phyloP scores from a whole-genome alignment of 1,140 invertebrate genomes.

The Drosophila erecta region DNA sequence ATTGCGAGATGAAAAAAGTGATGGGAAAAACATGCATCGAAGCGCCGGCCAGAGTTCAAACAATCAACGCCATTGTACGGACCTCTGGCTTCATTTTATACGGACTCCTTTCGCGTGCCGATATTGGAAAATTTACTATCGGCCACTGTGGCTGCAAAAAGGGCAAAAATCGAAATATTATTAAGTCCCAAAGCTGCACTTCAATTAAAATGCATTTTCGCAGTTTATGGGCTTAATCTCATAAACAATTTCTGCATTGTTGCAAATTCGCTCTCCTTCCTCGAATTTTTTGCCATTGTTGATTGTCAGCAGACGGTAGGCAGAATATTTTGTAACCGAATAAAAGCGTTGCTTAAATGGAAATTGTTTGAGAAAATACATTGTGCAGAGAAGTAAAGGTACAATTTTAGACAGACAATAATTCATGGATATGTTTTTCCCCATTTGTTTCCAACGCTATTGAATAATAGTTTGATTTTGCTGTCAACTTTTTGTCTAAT shows the following conservation, averaged over 20 bases:
- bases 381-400: no score
- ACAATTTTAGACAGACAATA: no score
- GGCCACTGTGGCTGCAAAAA: constrained; percentile 38
- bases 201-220: constrained; percentile 84
- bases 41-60: constrained; percentile 63
- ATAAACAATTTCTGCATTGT: constrained; percentile 82
- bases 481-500: constrained; percentile 14
- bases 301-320: constrained; percentile 59
- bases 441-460: no score
- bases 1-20: constrained; percentile 53
- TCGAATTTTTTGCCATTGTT: constrained; percentile 31
- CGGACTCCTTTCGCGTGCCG: constrained; percentile 43
- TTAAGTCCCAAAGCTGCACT: constrained; percentile 83
- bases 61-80: constrained; percentile 76
- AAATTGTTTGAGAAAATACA: not conserved
- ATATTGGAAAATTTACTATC: constrained; percentile 77
- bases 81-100: constrained; percentile 55
- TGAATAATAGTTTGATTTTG: no score
- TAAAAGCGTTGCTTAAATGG: not conserved
- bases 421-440: no score
- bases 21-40: constrained; percentile 50
- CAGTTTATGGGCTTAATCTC: constrained; percentile 83
- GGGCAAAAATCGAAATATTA: constrained; percentile 53
- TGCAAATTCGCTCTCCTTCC: constrained; percentile 45
- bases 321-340: constrained; percentile 33